Conservation (phyloP, 2,797 vertebrate species). For the Gobio occitaniae region DNA sequence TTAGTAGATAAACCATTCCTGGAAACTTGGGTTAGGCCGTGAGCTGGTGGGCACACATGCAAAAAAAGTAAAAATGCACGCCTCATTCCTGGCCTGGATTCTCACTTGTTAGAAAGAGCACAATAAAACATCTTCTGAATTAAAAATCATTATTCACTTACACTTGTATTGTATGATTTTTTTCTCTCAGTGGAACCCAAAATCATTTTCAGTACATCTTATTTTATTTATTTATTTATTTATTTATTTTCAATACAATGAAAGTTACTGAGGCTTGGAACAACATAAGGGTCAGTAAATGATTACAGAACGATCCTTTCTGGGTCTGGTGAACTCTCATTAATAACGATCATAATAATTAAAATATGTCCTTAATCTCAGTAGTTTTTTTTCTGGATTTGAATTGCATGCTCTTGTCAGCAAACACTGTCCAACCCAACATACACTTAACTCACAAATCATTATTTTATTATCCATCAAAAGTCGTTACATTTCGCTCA, state of each 20-base stretch:
- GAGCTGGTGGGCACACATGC: conserved; percentile 31
- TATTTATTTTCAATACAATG: neutral
- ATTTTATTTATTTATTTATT: neutral
- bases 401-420: conserved; percentile 14
- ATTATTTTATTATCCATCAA: conserved; percentile 37
- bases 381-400: conserved; percentile 6
- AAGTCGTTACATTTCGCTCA: neutral
- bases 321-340: too few relatives aligned
- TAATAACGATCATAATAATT: neutral
- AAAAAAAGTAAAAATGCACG: conserved; percentile 23
- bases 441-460: conserved; percentile 28
- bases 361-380: neutral
- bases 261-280: neutral
- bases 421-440: conserved; percentile 37
- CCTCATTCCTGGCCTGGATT: conserved; percentile 15
- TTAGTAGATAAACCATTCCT: conserved; percentile 52
- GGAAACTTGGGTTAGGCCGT: conserved; percentile 41
- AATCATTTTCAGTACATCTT: neutral
- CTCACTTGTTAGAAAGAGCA: neutral
- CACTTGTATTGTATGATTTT: neutral
- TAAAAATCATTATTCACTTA: neutral
- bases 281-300: neutral
- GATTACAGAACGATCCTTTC: neutral
- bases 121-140: neutral
- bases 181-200: neutral